phyloP scores from a whole-genome alignment of 2,797 vertebrate genomes.

The Artibeus lituratus region DNA sequence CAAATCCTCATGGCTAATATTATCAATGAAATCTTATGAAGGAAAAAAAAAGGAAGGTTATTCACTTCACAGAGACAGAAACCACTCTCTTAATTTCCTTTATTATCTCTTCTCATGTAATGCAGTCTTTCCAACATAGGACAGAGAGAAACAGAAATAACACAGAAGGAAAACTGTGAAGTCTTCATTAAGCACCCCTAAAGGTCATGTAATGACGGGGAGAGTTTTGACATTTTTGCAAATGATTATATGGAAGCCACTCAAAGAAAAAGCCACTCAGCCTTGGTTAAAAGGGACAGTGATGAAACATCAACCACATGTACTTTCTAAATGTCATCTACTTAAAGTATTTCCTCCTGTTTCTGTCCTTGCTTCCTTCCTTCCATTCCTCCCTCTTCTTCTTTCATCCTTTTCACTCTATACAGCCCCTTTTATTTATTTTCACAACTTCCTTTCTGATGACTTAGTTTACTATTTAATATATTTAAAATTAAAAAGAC shows the following conservation, averaged over 20 bases:
- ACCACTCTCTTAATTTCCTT: not conserved
- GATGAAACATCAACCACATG: not conserved
- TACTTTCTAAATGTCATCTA: not conserved
- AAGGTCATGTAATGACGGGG: conserved; percentile 23
- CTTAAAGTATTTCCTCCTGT: not conserved
- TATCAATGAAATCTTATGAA: not conserved
- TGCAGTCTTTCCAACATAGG: not conserved
- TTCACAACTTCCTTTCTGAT: not conserved
- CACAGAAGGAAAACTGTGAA: not conserved
- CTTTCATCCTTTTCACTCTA: not conserved
- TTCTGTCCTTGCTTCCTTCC: not conserved
- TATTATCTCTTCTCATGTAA: not conserved
- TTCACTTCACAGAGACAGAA: not conserved
- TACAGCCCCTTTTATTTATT: not conserved
- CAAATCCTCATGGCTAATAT: not conserved
- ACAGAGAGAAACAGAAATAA: not conserved
- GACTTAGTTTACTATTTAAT: conserved; percentile 9
- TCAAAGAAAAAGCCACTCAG: not conserved
- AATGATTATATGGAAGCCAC: not conserved
- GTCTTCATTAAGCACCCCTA: conserved; percentile 23
- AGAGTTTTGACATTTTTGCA: conserved; percentile 30
- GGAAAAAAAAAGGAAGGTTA: conserved; percentile 27
- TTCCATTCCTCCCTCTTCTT: not conserved
- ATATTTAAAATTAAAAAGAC: not conserved
- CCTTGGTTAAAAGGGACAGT: not conserved